These are phyloP conservation scores for Mastacembelus armatus DNA, from an alignment of 2,797 vertebrate genomes.

Conservation along the genomic window DNA sequence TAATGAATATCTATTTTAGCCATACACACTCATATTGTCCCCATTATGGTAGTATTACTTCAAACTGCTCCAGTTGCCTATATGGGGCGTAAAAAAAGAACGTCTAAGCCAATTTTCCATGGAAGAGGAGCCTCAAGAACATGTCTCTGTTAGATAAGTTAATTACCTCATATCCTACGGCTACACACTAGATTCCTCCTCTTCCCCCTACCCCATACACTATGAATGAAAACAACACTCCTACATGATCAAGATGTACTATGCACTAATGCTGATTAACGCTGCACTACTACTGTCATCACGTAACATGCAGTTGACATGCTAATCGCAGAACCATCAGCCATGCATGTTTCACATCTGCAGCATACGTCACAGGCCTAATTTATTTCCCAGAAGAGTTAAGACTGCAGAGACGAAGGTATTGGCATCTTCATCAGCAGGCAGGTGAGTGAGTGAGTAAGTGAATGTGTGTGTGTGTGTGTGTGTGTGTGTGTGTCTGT, in stretches of 20 bases:
- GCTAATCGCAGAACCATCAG: constrained; percentile 38
- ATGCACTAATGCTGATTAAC: constrained; percentile 58
- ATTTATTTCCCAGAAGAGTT: constrained; percentile 26
- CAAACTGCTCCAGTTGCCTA: constrained; percentile 68
- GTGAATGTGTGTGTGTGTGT: too few species aligned
- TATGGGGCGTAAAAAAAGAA: constrained; percentile 53
- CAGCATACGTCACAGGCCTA: constrained; percentile 14
- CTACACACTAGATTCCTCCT: constrained; percentile 33
- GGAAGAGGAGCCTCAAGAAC: constrained; percentile 62
- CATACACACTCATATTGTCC: constrained; percentile 53
- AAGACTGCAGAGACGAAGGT: not conserved
- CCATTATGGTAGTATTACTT: constrained; percentile 67
- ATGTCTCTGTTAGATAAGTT: constrained; percentile 74
- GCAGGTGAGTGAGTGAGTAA: too few species aligned
- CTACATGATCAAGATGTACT: constrained; percentile 56
- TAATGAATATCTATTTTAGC: constrained; percentile 72
- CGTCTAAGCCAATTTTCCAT: constrained; percentile 60
- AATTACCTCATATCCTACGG: constrained; percentile 74
- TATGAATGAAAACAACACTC: constrained; percentile 61
- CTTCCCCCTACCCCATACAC: constrained; percentile 8
- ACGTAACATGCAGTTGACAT: constrained; percentile 35
- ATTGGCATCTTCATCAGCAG: constrained; percentile 3
- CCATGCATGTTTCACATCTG: constrained; percentile 1
- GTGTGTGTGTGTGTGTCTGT: too few species aligned
- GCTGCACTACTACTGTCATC: constrained; percentile 38